Percentiles rank a stretch among this genome's conserved stretches.
Evolutionary conservation across 1,140 invertebrate genomes (phyloP).

Genomic region (Drosophila paulistorum): DNA sequence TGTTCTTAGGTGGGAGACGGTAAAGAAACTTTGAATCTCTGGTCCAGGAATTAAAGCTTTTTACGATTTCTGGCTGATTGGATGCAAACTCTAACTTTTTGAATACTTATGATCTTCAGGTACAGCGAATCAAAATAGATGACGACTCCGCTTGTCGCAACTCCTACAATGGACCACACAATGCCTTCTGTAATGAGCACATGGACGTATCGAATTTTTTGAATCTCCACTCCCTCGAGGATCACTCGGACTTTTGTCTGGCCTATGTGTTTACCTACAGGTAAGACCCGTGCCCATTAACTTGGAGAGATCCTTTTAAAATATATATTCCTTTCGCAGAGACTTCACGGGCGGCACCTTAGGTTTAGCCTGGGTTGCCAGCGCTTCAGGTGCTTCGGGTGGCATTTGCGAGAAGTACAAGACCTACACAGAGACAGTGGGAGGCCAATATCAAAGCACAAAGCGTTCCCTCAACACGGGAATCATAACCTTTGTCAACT

Average conservation of each 20-base stretch:
- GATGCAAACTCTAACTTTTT: neutral
- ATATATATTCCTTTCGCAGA: slow-evolving; percentile 79
- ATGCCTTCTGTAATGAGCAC: slow-evolving; percentile 98
- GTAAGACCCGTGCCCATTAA: slow-evolving; percentile 45
- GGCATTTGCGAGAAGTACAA: slow-evolving; percentile 99
- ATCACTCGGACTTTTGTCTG: slow-evolving; percentile 99
- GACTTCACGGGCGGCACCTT: slow-evolving; percentile 98
- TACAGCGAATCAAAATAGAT: slow-evolving; percentile 89
- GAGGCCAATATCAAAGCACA: slow-evolving; percentile 95
- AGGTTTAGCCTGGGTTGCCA: slow-evolving; percentile 98
- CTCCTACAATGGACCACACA: slow-evolving; percentile 88
- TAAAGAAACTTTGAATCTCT: no score
- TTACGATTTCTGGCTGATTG: no score
- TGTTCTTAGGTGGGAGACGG: no score
- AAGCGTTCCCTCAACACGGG: slow-evolving; percentile 98
- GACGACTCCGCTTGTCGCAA: slow-evolving; percentile 91
- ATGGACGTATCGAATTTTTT: slow-evolving; percentile 99
- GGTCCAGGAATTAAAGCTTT: no score
- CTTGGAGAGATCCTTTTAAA: neutral
- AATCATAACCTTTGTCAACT: slow-evolving; percentile 99
- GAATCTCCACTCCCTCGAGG: slow-evolving; percentile 97
- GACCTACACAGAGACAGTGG: slow-evolving; percentile 97
- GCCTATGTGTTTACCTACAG: slow-evolving; percentile 99
- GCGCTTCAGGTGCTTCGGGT: slow-evolving; percentile 96
- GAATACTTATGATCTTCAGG: slow-evolving; percentile 31